A percentile compares a stretch with the other conserved stretches of the same genome.
These are phyloP conservation scores for Oscheius myriophilus DNA, from an alignment of 2,888 invertebrate genomes.

Conservation along the genomic window DNA sequence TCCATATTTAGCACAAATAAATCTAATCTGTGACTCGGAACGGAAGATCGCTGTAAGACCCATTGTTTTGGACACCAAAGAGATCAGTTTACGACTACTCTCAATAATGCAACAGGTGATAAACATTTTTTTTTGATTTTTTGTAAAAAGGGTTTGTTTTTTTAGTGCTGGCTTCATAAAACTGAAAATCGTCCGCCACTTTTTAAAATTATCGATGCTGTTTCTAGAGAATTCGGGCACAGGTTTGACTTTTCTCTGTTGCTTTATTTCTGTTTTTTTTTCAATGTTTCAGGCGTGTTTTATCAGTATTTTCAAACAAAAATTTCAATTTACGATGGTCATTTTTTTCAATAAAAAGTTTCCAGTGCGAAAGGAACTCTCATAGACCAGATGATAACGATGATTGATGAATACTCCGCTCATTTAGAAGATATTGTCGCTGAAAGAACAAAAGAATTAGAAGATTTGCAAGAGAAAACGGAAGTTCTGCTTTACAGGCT, in stretches of 20 bases:
- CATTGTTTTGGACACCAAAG: slow-evolving; percentile 38
- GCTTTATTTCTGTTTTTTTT: background rate
- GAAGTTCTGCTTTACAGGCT: slow-evolving; percentile 51
- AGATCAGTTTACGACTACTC: slow-evolving; percentile 44
- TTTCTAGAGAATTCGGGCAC: slow-evolving; percentile 52
- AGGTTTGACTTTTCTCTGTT: slow-evolving; percentile 33
- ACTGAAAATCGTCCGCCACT: slow-evolving; percentile 43
- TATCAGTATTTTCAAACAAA: too few relatives aligned
- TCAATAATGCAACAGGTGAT: slow-evolving; percentile 50
- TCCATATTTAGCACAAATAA: slow-evolving; percentile 29
- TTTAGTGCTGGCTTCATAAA: slow-evolving; percentile 46
- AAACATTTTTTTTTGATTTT: background rate
- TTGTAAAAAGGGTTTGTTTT: background rate
- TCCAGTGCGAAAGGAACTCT: slow-evolving; percentile 52
- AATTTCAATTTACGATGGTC: background rate
- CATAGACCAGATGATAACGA: slow-evolving; percentile 58
- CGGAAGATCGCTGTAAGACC: slow-evolving; percentile 34
- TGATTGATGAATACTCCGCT: slow-evolving; percentile 59
- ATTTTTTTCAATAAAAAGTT: slow-evolving; percentile 8
- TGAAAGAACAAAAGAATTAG: slow-evolving; percentile 48
- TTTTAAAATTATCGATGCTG: slow-evolving; percentile 49
- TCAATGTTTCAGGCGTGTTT: too few relatives aligned
- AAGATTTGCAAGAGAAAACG: slow-evolving; percentile 41
- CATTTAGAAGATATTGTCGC: slow-evolving; percentile 56
- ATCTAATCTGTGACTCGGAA: slow-evolving; percentile 20